These are phyloP conservation scores for Rhynchopsitta pachyrhyncha DNA, from an alignment of 2,113 vertebrate species.

Conservation along the genomic window DNA sequence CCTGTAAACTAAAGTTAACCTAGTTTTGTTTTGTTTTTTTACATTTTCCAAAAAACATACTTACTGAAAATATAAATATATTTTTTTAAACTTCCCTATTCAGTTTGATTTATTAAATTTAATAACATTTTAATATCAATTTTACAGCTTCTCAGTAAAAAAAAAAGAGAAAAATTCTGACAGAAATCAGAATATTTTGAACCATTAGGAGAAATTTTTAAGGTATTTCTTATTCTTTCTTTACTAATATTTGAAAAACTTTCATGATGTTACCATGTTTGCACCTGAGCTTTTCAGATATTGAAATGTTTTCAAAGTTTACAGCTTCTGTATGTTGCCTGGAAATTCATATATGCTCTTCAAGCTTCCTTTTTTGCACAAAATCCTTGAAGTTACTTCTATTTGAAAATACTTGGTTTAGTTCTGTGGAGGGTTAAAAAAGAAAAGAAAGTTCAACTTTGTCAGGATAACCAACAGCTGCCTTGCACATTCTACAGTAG, in stretches of 20 bases:
- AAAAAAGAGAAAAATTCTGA: neutral
- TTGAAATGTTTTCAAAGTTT: neutral
- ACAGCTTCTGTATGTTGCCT: neutral
- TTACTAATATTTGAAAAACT: neutral
- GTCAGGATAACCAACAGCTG: neutral
- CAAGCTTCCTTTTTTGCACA: neutral
- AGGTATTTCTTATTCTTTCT: neutral
- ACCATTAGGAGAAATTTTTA: neutral
- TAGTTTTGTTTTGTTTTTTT: neutral
- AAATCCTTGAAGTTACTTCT: neutral
- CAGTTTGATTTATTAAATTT: neutral
- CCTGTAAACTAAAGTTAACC: neutral
- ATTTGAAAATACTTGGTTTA: neutral
- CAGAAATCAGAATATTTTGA: neutral
- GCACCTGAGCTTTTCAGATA: neutral
- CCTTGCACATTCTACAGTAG: neutral
- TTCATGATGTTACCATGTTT: neutral
- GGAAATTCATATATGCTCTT: neutral
- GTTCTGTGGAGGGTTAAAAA: neutral
- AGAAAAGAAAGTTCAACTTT: neutral
- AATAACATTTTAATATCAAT: neutral
- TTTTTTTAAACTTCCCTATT: neutral
- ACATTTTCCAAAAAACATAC: neutral
- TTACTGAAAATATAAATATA: neutral
- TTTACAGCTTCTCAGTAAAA: neutral